Percentiles rank a stretch among this genome's conserved stretches.
phyloP scores from a whole-genome alignment of 2,797 vertebrate genomes.

The Sebastes melanostomus region DNA sequence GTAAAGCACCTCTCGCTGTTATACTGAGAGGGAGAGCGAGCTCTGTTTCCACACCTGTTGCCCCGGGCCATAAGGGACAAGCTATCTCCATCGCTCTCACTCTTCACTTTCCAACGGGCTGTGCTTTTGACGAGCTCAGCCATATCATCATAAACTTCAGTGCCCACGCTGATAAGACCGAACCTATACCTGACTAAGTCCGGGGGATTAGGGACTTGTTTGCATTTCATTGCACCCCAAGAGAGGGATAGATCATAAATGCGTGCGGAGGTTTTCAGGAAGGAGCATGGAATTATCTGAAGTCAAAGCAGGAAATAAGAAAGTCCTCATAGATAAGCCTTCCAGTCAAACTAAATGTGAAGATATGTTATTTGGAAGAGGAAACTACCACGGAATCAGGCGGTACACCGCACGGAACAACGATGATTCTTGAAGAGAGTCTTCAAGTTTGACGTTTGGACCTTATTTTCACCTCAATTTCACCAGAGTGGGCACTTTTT shows the following conservation, averaged over 20 bases:
- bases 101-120: constrained; percentile 41
- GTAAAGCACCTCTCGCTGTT: constrained; percentile 79
- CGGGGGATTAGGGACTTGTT: constrained; percentile 49
- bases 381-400: background rate
- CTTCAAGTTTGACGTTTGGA: constrained; percentile 21
- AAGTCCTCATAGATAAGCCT: background rate
- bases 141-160: constrained; percentile 54
- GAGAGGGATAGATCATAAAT: constrained; percentile 1
- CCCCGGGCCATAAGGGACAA: constrained; percentile 54
- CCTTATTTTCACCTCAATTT: constrained; percentile 3
- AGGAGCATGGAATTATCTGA: background rate
- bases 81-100: constrained; percentile 59
- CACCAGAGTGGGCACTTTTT: background rate
- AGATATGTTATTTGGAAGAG: constrained; percentile 24
- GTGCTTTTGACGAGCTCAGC: constrained; percentile 42
- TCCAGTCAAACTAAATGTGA: constrained; percentile 16
- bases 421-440: background rate
- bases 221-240: constrained; percentile 42
- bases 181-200: constrained; percentile 67
- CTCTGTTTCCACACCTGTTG: constrained; percentile 81
- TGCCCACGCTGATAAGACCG: constrained; percentile 56
- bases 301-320: constrained; percentile 22
- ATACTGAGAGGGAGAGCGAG: constrained; percentile 53
- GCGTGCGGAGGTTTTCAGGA: constrained; percentile 19
- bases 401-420: constrained; percentile 21